Evolutionary conservation across 2,797 vertebrate genomes (phyloP), one percentile per base, ranked within the genome.

Genomic region (Meda fulgida): DNA sequence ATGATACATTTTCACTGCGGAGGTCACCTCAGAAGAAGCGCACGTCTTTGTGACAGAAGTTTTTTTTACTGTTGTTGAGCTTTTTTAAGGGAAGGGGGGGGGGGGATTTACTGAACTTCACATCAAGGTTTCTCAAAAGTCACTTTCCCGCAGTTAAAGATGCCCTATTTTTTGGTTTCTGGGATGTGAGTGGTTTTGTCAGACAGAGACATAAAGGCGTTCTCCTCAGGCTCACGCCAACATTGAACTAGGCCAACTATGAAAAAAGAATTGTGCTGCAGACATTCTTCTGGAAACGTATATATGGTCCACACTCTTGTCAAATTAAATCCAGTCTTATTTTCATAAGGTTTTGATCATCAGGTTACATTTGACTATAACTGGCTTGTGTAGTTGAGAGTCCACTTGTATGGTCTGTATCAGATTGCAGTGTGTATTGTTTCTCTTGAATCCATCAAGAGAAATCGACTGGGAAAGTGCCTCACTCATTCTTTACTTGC

Each of bases 331-430:
- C 48, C 78, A 66, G 72, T 46, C 36, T 83, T 87, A 60, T 85
- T 83, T 82, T 72, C 83, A 88, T 89, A 86, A 78, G 82, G 83
- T 85, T 55, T 23, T 81, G 58, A 88, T 89, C 81, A 83, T 72
- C 84, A 72, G 77, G 67, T 76, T 23, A 26, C n/a, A 31, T 75
- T 80, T 85, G 72, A 83, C 69, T 69, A 80, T 84, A 77, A 84
- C 84, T 55, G 26, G 69, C 76, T 83, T 36, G 43, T 76, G 31
- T 84, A 73, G 46, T 84, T 55, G 78, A 31, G 36, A 73, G 67
- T 58, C 90, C 86, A 89, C 88, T 78, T 93, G 93, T 94, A 93
- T 93, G 93, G 93, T 92, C 91, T 4, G 78, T 91, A 91, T 93
- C 90, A 81, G 58, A 90, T 93, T 92, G 91, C 90, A 83, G 88